phyloP scores from a whole-genome alignment of 2,113 vertebrate genomes.

The Trichechus manatus region DNA sequence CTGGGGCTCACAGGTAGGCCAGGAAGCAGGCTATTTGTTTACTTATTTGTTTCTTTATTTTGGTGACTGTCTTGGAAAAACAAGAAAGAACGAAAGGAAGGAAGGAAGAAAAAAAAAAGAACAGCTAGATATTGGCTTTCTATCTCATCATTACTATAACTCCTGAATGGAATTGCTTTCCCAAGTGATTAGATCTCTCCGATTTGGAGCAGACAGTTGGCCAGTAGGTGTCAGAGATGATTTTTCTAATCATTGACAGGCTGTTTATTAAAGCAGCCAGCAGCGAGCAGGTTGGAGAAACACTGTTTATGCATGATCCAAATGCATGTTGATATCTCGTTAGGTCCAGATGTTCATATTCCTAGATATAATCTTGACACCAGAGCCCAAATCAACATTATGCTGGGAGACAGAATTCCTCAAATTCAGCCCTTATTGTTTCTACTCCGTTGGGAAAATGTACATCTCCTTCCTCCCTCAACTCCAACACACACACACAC shows the following conservation, averaged over 20 bases:
- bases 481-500: neutral
- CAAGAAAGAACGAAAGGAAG: neutral
- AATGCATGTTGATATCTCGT: slow-evolving; percentile 54
- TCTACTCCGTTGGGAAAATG: slow-evolving; percentile 32
- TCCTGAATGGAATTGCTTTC: slow-evolving; percentile 39
- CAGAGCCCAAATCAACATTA: slow-evolving; percentile 62
- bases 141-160: slow-evolving; percentile 25
- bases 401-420: slow-evolving; percentile 54
- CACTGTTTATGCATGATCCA: slow-evolving; percentile 65
- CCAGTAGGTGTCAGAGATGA: slow-evolving; percentile 71
- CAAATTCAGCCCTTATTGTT: slow-evolving; percentile 62
- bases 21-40: neutral
- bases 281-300: slow-evolving; percentile 63
- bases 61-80: neutral
- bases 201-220: neutral
- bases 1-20: neutral
- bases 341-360: slow-evolving; percentile 70
- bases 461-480: neutral
- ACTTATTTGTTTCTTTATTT: neutral
- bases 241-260: slow-evolving; percentile 69
- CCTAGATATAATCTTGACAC: slow-evolving; percentile 72
- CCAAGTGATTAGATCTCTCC: slow-evolving; percentile 59
- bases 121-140: neutral
- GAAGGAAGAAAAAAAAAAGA: neutral
- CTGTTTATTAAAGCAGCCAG: slow-evolving; percentile 65